Evolutionary conservation across 2,113 vertebrate genomes (phyloP), one percentile per base, ranked within the genome.

Genomic region (Ursus arctos): DNA sequence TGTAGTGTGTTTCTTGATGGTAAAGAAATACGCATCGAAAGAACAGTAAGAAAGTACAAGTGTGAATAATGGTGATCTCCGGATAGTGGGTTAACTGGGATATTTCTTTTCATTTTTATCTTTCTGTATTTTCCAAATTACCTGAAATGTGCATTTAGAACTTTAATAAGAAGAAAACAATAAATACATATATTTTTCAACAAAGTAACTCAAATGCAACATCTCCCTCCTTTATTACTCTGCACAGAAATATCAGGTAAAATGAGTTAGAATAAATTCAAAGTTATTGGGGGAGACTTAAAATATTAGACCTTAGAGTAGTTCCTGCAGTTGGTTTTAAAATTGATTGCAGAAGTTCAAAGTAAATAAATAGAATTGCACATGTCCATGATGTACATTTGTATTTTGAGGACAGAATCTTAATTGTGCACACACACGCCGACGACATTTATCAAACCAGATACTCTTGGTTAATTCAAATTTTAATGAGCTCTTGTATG

Each of bases 61-160:
- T 10, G 26, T 82, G 77, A 92, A 63, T 8, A 67, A 21, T n/a
- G 26, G 9, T 61, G 26, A 53, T 76, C 43, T 94, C 91, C 69
- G 72, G 63, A 36, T 33, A 69, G 55, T 67, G 31, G 12, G 12
- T 40, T 65, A 87, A 65, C 22, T 77, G 51, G 87, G 40, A 16
- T 57, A 77, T 33, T 84, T 83, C 59, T 86, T 86, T 91, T 53
- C 26, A 59, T 63, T 55, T 80, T 85, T 80, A 74, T 72, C 49
- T 93, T 91, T 67, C 53, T 80, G 21, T 26, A 74, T 84, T 95
- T 96, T 85, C 82, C 55, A 85, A 82, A 92, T 92, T 89, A 49
- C 13, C 77, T 77, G 26, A 85, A 84, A 84, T 51, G 21, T n/a
- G 7, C 31, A 49, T 28, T 88, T 61, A 69, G 49, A 92, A 49